Evolutionary conservation across 2,113 vertebrate species (phyloP), one percentile per base, ranked within the genome.

Genomic region (Machaerirhynchus nigripectus): DNA sequence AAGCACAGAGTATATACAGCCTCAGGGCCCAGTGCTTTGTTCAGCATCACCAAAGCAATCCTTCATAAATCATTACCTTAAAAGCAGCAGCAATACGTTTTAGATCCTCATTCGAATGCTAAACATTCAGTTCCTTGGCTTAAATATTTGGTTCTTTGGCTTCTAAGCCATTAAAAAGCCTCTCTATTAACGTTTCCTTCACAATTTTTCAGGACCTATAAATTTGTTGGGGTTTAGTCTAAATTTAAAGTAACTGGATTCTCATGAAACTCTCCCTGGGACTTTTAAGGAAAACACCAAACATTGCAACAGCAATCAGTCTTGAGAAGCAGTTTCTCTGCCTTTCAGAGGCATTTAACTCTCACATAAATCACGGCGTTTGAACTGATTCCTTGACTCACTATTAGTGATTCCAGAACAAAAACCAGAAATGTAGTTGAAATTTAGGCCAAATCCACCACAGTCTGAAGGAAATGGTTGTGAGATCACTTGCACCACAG

Each of bases 231-330:
- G 12, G 10, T 89, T 94, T 76, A 89, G n/a, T 87, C 90, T 89
- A 92, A 94, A 91, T 83, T 69, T 91, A 46, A 84, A 93, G 93
- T 93, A 97, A 95, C 85, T 88, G 67, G 68, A 93, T 95, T 90
- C 90, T 71, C 61, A 68, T 96, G 85, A 92, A 96, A 86, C 83
- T 91, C 95, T 90, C 93, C 44, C 64, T 90, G 95, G 92, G 95
- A 95, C 85, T 86, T 94, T 64, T 78, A 95, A 93, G 90, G 59
- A 81, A 97, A 97, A 80, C 95, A 90, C 90, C 93, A 80, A 94
- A 89, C 40, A 63, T 92, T 0, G 2, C 47, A 89, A 61, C 33
- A 74, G 88, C 85, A 90, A 86, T 93, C 86, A 59, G 28, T 91
- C 93, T 77, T 86, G 79, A 90, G 95, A 80, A 87, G 59, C 68